A percentile compares a stretch with the other conserved stretches of the same genome.
These are phyloP conservation scores for Ridgeia piscesae DNA, from an alignment of 1,140 invertebrate genomes.

Conservation along the genomic window DNA sequence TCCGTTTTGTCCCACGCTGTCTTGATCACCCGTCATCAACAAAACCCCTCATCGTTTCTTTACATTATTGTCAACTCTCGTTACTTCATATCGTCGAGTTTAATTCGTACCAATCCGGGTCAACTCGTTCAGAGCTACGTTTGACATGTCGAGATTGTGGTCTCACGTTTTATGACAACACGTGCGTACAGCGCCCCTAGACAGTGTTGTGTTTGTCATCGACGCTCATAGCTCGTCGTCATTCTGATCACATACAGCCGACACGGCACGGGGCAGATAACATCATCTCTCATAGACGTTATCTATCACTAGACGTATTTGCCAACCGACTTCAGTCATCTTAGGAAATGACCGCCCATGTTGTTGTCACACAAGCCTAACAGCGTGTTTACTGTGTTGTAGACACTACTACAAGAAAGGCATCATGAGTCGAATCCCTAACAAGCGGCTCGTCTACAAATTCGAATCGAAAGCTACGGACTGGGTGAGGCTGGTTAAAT, in stretches of 20 bases:
- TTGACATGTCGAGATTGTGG: background rate
- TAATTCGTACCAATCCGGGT: background rate
- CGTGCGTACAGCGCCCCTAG: background rate
- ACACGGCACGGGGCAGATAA: too few species aligned
- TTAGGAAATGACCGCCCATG: background rate
- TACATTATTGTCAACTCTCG: background rate
- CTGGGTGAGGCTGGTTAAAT: background rate
- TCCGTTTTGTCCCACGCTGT: background rate
- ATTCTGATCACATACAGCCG: too few species aligned
- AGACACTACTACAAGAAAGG: slow-evolving; percentile 44
- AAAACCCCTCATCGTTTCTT: background rate
- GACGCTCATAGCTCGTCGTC: too few species aligned
- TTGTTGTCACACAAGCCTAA: background rate
- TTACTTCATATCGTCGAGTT: background rate
- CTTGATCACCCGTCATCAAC: background rate
- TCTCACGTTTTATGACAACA: background rate
- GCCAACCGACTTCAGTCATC: too few species aligned
- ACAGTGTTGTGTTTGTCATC: background rate
- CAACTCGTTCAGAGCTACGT: background rate
- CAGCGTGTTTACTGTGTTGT: background rate
- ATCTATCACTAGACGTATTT: too few species aligned
- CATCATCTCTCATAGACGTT: too few species aligned
- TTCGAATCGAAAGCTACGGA: slow-evolving; percentile 35
- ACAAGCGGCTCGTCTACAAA: slow-evolving; percentile 39
- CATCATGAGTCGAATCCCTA: slow-evolving; percentile 36